A percentile compares a stretch with the other conserved stretches of the same genome.
Conservation (phyloP, 2,113 vertebrate species). For the Carassius carassius region DNA sequence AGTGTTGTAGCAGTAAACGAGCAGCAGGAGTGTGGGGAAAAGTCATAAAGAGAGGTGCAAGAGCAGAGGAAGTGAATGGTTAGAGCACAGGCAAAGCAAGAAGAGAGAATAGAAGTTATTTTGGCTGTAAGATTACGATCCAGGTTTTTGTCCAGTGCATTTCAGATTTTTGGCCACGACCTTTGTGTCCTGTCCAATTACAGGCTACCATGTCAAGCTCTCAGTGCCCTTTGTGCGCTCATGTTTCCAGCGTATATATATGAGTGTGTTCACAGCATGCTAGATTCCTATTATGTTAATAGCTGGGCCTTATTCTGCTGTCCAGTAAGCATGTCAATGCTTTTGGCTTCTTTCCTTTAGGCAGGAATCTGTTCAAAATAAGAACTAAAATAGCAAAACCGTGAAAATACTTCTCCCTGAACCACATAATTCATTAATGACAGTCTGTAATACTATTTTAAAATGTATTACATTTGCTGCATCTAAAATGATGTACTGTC, state of each 20-base stretch:
- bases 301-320: slow-evolving; percentile 1
- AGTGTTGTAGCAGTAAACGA: too few species aligned
- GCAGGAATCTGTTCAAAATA: not conserved
- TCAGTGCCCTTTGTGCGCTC: not conserved
- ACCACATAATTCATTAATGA: slow-evolving; percentile 15
- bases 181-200: slow-evolving; percentile 13
- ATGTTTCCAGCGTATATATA: not conserved
- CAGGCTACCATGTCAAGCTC: not conserved
- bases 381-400: not conserved
- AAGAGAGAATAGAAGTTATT: not conserved
- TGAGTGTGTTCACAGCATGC: slow-evolving; percentile 5
- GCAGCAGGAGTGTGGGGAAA: too few species aligned
- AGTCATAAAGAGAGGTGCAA: not conserved
- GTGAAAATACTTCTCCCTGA: not conserved
- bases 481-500: not conserved
- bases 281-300: slow-evolving; percentile 25
- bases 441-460: not conserved
- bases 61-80: too few species aligned
- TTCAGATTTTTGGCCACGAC: not conserved
- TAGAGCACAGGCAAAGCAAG: not conserved
- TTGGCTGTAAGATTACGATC: not conserved
- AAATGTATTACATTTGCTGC: not conserved
- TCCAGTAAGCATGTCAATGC: slow-evolving; percentile 22
- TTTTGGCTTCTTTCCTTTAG: slow-evolving; percentile 32
- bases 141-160: slow-evolving; percentile 8